Conservation (phyloP, 1,140 invertebrate species). For the Dinoponera quadriceps region DNA sequence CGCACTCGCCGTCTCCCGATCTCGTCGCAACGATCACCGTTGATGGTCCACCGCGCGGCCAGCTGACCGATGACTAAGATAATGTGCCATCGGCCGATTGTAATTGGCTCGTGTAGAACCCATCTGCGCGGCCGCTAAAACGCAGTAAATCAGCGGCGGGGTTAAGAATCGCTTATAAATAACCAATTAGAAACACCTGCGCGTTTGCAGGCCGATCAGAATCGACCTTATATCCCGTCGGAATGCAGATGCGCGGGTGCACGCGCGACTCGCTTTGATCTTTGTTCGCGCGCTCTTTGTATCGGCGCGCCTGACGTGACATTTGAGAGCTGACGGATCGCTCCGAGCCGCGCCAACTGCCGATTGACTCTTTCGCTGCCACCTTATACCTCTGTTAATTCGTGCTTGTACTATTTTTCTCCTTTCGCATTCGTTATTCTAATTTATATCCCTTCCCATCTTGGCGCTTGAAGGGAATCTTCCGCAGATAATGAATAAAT, state of each 20-base stretch:
- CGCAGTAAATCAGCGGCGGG: slow-evolving; percentile 73
- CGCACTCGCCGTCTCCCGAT: slow-evolving; percentile 39
- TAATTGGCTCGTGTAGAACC: slow-evolving; percentile 72
- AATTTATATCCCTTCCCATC: too few species aligned
- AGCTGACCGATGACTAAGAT: slow-evolving; percentile 76
- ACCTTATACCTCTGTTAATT: background rate
- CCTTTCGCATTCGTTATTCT: too few species aligned
- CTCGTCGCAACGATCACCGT: slow-evolving; percentile 51
- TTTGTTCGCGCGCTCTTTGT: slow-evolving; percentile 69
- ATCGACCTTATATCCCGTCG: slow-evolving; percentile 70
- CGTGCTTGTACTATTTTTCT: too few species aligned
- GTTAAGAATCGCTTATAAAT: slow-evolving; percentile 76
- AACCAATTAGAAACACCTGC: slow-evolving; percentile 78
- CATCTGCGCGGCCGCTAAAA: slow-evolving; percentile 65
- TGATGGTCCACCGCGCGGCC: slow-evolving; percentile 24
- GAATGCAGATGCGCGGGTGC: slow-evolving; percentile 70
- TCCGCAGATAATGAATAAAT: too few species aligned
- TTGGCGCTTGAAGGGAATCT: too few species aligned
- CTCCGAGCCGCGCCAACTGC: slow-evolving; percentile 14
- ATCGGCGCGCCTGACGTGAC: slow-evolving; percentile 61
- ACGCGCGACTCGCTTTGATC: slow-evolving; percentile 70
- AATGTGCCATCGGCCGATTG: slow-evolving; percentile 71
- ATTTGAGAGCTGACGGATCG: slow-evolving; percentile 48
- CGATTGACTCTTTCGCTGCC: slow-evolving; percentile 50
- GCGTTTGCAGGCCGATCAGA: slow-evolving; percentile 50